Base-by-base conservation (phyloP, 2,888 invertebrate genomes). In the Marasmarcha lunaedactyla region DNA sequence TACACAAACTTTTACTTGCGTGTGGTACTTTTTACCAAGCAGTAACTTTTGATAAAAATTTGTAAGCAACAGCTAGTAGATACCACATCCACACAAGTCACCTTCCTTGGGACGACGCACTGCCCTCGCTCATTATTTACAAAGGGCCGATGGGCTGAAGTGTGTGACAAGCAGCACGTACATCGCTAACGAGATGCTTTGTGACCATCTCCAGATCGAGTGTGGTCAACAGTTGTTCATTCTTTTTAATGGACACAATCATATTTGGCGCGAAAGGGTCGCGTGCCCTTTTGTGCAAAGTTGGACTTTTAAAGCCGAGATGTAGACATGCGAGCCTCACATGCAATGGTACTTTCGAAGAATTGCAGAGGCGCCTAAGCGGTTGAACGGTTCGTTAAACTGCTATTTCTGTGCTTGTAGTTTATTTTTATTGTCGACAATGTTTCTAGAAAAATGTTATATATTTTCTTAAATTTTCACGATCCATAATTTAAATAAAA, bases 151-250 rank as follows among this genome's bases (percentile, higher is more conserved):
- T 71, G 71, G 73, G 60, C 58, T 77, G 73, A 72, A 76, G 78
- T 74, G 77, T 72, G 78, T 74, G 83, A 78, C 77, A 70, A 60
- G 67, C 73, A 78, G 78, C 83, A 83, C 83, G 83, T 83, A 68
- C 76, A 69, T 55, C 70, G 66, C 78, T 84, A 84, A 84, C 84
- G 84, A 84, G 84, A 81, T 72, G 77, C 73, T 81, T 83, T 83
- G 83, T 83, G 81, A 76, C 74, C 78, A 72, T 73, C 78, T 68
- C 63, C 59, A 57, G 48, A 46, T 71, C 67, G 58, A 69, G 70
- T 64, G 73, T 72, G 79, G 78, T 76, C 79, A 77, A 62, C 60
- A 63, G 62, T 71, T 71, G 72, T 72, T 74, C 71, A 74, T 77
- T 79, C 76, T 20, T 76, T 81, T 81, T 76, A 83, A 79, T 74